Evolutionary conservation across 2,797 vertebrate species (phyloP).

Genomic region (Sebastes cheni): DNA sequence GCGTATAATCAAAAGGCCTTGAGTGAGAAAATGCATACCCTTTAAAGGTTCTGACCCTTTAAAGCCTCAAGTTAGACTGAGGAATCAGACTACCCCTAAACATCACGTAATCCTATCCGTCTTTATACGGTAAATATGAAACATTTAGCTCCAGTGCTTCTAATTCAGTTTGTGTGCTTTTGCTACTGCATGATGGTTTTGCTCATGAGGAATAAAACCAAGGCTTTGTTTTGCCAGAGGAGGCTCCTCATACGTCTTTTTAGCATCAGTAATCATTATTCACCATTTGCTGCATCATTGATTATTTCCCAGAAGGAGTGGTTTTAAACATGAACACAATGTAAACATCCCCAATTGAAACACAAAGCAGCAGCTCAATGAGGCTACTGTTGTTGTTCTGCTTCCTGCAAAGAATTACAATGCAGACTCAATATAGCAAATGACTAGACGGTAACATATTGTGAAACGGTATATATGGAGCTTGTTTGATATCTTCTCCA

Average conservation of each 20-base stretch:
- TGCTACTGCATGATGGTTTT: no score
- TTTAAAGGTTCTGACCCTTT: neutral
- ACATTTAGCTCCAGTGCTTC: neutral
- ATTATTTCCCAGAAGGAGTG: constrained; percentile 7
- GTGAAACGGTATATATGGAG: neutral
- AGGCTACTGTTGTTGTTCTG: neutral
- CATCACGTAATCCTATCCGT: neutral
- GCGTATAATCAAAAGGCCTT: constrained; percentile 11
- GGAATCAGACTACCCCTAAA: constrained; percentile 8
- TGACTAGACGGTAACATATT: neutral
- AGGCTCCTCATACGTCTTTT: neutral
- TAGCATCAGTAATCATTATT: neutral
- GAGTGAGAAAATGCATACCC: constrained; percentile 18
- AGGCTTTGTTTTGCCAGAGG: neutral
- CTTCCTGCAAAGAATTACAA: constrained; percentile 1
- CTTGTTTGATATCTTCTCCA: neutral
- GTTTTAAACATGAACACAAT: constrained; percentile 1
- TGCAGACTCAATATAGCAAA: neutral
- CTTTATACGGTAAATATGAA: neutral
- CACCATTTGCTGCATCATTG: constrained; percentile 7
- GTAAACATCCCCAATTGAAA: constrained; percentile 9
- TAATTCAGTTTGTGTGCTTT: neutral
- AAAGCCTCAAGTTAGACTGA: neutral
- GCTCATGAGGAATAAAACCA: neutral
- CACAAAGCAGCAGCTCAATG: neutral